Base-by-base conservation (phyloP, 2,797 vertebrate species). In the Sebastolobus altivelis region DNA sequence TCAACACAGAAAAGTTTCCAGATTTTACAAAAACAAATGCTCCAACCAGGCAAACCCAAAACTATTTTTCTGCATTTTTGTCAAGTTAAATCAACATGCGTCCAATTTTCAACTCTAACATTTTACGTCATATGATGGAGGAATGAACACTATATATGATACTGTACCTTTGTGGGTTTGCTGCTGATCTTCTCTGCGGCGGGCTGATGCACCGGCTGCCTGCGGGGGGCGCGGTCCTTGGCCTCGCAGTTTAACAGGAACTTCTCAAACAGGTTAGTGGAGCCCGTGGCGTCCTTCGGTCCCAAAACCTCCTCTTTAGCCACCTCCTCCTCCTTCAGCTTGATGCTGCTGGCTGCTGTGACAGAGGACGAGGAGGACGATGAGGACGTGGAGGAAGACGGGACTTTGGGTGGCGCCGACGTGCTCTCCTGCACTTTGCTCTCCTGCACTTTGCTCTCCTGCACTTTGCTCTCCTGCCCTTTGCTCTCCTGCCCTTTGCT, bases 221-320 rank as follows among this genome's bases (percentile, higher is more conserved):
- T 89, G 62, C 96, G 92, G 7, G 95, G 95, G 33, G 93, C 92
- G 0, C 95, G 92, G 78, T 96, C 95, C 63, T 96, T 96, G 27
- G 95, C 95, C 80, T 96, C 95, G 27, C 94, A 96, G 87, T 94
- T 95, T 56, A 96, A 82, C 65, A 96, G 85, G 83, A 96, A 96
- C 88, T 95, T 95, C 84, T 96, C 96, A 86, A 96, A 97, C 56
- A 97, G 87, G 88, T 95, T 96, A 2, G 94, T 93, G 43, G 95
- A 94, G 12, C 90, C 82, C 0, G 88, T 7, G 5, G 84, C 9
- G 2, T 95, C 95, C 75, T 95, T 96, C 71, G 81, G 92, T 18
- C 79, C 90, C 59, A 86, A 7, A 0, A 82, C 35, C 22, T 96
- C 95, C 52, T 95, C 95, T 62, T 92, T 95, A 1, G 68, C 1